Conservation (phyloP, 2,888 invertebrate species). For the Lochmaea capreae region DNA sequence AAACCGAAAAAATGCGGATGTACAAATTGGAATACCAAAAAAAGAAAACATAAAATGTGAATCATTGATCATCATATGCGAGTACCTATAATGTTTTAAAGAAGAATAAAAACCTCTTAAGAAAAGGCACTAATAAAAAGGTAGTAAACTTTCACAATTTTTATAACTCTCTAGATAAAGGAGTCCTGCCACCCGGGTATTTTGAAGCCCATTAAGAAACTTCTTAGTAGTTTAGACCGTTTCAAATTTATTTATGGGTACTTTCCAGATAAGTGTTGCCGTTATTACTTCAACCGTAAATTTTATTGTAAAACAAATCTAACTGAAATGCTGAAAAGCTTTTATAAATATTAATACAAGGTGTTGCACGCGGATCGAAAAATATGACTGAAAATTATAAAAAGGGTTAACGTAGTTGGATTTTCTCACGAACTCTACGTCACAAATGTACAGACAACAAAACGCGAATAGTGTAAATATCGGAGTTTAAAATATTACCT, state of each 20-base stretch:
- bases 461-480: no score
- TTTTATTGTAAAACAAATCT: background rate
- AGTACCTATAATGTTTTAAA: no score
- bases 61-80: no score
- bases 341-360: background rate
- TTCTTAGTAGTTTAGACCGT: constrained; percentile 1
- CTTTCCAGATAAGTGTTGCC: background rate
- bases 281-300: background rate
- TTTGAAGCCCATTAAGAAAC: background rate
- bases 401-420: no score
- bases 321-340: background rate
- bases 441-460: no score
- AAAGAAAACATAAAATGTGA: no score
- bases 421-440: no score
- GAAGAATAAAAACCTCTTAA: no score
- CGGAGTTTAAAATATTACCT: no score
- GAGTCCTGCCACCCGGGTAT: background rate
- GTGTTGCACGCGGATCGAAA: background rate
- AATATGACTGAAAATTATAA: background rate
- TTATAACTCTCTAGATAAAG: background rate
- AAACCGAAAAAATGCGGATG: no score
- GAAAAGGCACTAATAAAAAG: background rate
- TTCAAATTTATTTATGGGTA: constrained; percentile 7
- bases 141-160: constrained; percentile 12
- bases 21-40: no score